Evolutionary conservation across 2,888 invertebrate species (phyloP).

Genomic region (Epirrhoe tristata): DNA sequence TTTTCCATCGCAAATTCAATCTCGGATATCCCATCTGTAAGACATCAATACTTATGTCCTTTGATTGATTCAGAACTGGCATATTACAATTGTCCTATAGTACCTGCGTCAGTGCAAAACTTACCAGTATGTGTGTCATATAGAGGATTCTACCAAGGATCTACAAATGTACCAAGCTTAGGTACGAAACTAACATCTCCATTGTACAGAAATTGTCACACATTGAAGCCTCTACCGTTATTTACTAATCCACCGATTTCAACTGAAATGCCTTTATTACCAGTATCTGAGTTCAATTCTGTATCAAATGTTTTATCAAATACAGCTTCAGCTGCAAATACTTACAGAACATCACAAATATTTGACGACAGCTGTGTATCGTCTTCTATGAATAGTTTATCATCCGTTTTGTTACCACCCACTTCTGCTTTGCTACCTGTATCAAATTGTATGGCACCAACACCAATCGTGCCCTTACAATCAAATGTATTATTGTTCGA

Average conservation of each 20-base stretch:
- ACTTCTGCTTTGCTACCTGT: not conserved
- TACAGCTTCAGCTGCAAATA: not conserved
- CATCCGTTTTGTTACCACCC: not conserved
- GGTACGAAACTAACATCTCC: not conserved
- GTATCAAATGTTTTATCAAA: not conserved
- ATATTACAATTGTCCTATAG: not conserved
- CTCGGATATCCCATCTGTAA: not conserved
- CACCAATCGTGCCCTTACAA: not conserved
- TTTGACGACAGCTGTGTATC: not conserved
- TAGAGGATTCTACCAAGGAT: not conserved
- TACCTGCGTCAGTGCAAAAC: not conserved
- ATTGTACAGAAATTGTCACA: not conserved
- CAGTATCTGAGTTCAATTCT: not conserved
- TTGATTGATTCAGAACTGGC: not conserved
- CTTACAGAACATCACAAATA: not conserved
- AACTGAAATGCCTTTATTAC: not conserved
- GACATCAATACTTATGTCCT: not conserved
- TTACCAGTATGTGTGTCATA: not conserved
- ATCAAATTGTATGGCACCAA: not conserved
- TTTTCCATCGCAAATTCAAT: not conserved
- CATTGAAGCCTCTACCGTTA: not conserved
- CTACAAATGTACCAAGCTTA: not conserved
- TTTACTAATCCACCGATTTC: not conserved
- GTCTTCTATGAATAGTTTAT: not conserved
- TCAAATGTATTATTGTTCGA: slow-evolving; percentile 1